phyloP scores from a whole-genome alignment of 30 jellyfish, hydroid and myxozoan species.

The Catostylus mosaicus region DNA sequence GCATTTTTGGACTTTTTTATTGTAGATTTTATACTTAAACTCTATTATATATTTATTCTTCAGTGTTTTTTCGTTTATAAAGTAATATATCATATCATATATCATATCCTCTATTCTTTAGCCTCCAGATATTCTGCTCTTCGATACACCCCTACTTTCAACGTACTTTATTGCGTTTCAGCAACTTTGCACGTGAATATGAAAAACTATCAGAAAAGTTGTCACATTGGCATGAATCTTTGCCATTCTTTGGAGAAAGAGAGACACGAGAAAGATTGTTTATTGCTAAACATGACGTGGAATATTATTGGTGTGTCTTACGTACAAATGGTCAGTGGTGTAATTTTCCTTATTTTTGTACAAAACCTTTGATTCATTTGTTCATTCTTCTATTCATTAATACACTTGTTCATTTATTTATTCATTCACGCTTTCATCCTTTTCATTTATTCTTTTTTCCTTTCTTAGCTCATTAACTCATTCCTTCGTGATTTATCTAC shows the following conservation, averaged over 20 bases:
- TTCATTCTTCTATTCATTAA: not conserved
- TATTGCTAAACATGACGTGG: not conserved
- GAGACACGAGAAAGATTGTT: not conserved
- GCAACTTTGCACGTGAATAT: not conserved
- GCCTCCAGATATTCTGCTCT: too few relatives aligned
- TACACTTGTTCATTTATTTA: not conserved
- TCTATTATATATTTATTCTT: too few relatives aligned
- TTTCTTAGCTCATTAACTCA: not conserved
- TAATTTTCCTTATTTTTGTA: not conserved
- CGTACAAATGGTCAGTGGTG: slow-evolving; percentile 1
- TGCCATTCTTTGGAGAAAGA: slow-evolving; percentile 6
- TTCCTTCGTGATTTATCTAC: not conserved
- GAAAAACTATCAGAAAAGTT: not conserved
- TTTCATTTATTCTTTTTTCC: not conserved
- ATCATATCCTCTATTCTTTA: too few relatives aligned
- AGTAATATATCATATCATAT: too few relatives aligned
- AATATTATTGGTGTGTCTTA: slow-evolving; percentile 11
- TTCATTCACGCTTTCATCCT: not conserved
- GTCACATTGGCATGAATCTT: not conserved
- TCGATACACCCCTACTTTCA: too few relatives aligned
- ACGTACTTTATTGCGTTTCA: not conserved
- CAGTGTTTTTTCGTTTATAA: too few relatives aligned
- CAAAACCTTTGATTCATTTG: not conserved
- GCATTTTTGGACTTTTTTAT: too few relatives aligned
- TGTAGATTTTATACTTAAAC: too few relatives aligned